Conservation (phyloP, 2,888 invertebrate genomes). For the Morpho deidamia region DNA sequence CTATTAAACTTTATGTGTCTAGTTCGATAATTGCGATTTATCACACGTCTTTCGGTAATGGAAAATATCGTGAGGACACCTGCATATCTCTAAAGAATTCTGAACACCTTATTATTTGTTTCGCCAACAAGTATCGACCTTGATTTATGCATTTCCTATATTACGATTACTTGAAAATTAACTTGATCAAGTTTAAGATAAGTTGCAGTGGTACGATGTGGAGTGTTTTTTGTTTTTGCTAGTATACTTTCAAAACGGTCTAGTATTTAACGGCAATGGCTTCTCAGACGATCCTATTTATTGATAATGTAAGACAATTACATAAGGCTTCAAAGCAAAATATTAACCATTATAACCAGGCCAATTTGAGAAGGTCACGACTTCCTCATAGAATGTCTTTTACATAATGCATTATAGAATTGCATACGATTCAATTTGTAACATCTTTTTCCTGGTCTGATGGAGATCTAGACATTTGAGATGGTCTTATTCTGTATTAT, state of each 20-base stretch:
- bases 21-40: no score
- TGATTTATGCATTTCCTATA: constrained; percentile 1
- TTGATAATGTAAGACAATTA: constrained; percentile 16
- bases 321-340: not conserved
- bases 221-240: not conserved
- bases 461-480: no score
- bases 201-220: no score
- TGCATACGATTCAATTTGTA: not conserved
- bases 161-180: not conserved
- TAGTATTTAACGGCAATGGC: constrained; percentile 7
- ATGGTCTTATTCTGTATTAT: no score
- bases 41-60: no score
- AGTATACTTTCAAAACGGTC: constrained; percentile 9
- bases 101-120: no score
- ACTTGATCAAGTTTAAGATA: not conserved
- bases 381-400: constrained; percentile 15
- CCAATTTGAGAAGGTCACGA: constrained; percentile 11
- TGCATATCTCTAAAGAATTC: no score
- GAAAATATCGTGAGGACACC: no score
- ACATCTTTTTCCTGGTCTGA: not conserved
- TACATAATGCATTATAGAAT: constrained; percentile 2
- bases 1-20: no score
- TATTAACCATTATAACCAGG: constrained; percentile 3
- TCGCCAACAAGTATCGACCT: no score
- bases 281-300: constrained; percentile 30